phyloP scores from a whole-genome alignment of 2,797 vertebrate genomes.

The Cephalopachus bancanus region DNA sequence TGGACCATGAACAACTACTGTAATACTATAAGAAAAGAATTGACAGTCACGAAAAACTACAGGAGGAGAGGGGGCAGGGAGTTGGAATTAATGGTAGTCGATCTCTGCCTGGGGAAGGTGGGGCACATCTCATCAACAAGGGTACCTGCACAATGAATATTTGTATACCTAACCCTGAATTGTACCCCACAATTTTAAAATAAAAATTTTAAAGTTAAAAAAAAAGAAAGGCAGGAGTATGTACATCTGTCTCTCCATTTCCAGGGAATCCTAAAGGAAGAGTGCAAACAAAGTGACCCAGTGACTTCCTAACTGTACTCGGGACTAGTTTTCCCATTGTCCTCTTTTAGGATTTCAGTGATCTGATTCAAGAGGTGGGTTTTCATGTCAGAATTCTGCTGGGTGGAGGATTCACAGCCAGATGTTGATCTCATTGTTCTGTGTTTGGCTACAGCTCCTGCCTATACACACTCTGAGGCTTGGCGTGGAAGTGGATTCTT shows the following conservation, averaged over 20 bases:
- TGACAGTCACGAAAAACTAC: too few relatives aligned
- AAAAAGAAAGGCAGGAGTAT: not conserved
- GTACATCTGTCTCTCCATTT: not conserved
- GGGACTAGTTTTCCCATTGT: not conserved
- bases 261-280: not conserved
- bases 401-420: not conserved
- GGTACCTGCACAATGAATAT: too few relatives aligned
- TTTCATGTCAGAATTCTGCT: not conserved
- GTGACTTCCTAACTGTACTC: not conserved
- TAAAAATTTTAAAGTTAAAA: too few relatives aligned
- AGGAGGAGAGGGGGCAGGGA: too few relatives aligned
- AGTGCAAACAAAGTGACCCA: not conserved
- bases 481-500: slow-evolving; percentile 97
- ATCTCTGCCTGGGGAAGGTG: too few relatives aligned
- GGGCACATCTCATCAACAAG: too few relatives aligned
- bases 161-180: too few relatives aligned
- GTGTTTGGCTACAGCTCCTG: slow-evolving; percentile 90
- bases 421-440: not conserved
- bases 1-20: too few relatives aligned
- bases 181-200: too few relatives aligned
- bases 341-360: not conserved
- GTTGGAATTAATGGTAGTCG: too few relatives aligned
- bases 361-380: not conserved
- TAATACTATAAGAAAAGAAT: too few relatives aligned
- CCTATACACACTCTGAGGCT: slow-evolving; percentile 96